Conservation (phyloP, 1,140 invertebrate genomes). For the Drosophila virilis region DNA sequence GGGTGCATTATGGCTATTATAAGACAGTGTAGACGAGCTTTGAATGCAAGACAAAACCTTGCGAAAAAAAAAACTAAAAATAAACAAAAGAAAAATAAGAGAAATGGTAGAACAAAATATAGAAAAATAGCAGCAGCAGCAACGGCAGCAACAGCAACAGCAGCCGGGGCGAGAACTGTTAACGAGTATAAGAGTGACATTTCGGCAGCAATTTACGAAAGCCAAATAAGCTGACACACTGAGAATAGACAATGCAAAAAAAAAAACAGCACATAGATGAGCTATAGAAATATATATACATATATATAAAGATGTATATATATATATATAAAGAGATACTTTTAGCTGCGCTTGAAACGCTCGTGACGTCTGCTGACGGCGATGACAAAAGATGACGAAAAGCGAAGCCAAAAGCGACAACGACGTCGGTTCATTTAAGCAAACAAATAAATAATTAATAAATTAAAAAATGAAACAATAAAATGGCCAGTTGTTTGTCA, state of each 20-base stretch:
- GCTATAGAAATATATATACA: constrained; percentile 13
- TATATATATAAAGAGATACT: background rate
- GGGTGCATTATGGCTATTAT: too few species aligned
- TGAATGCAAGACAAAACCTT: too few species aligned
- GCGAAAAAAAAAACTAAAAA: constrained; percentile 11
- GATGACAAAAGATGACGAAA: constrained; percentile 41
- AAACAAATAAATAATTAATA: constrained; percentile 69
- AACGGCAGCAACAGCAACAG: background rate
- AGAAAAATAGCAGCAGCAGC: constrained; percentile 10
- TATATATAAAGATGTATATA: constrained; percentile 1
- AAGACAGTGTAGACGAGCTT: too few species aligned
- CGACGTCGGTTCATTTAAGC: constrained; percentile 52
- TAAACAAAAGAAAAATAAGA: constrained; percentile 7
- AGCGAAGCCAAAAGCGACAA: constrained; percentile 16
- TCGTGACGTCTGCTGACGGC: constrained; percentile 58
- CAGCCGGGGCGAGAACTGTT: constrained; percentile 10
- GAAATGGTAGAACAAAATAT: background rate
- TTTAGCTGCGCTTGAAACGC: constrained; percentile 14
- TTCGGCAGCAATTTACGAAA: constrained; percentile 24
- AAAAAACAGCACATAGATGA: constrained; percentile 16
- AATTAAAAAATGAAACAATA: constrained; percentile 64
- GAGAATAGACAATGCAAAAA: constrained; percentile 11
- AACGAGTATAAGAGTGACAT: constrained; percentile 39
- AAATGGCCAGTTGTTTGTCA: constrained; percentile 29
- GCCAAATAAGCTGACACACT: constrained; percentile 8